Evolutionary conservation across 2,113 vertebrate species (phyloP).

Genomic region (Opisthocomus hoazin): DNA sequence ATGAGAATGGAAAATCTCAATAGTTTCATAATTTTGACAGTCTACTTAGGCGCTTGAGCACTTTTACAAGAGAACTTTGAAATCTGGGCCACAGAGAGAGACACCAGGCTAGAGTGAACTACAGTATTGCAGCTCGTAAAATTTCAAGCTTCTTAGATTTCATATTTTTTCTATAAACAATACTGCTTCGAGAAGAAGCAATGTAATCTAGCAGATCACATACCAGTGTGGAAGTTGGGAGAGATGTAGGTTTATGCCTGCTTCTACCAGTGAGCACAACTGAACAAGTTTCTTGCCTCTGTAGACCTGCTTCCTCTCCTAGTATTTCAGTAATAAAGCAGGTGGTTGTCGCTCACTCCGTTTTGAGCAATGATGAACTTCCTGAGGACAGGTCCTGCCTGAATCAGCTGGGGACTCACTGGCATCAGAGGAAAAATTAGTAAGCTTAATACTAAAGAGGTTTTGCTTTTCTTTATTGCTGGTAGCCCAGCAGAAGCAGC

Average conservation of each 20-base stretch:
- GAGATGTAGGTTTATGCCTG: neutral
- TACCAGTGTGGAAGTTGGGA: neutral
- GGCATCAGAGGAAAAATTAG: neutral
- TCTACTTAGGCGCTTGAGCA: neutral
- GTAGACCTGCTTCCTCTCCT: neutral
- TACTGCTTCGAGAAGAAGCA: rapidly evolving
- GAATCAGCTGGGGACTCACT: neutral
- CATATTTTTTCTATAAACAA: neutral
- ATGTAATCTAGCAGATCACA: neutral
- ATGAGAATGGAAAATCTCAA: neutral
- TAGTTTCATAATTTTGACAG: neutral
- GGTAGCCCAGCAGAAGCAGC: neutral
- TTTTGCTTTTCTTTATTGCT: neutral
- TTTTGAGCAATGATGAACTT: neutral
- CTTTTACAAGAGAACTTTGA: neutral
- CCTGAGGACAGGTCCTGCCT: neutral
- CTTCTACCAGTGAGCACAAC: neutral
- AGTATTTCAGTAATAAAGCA: neutral
- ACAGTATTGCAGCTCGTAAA: neutral
- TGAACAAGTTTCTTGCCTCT: neutral
- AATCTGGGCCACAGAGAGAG: neutral
- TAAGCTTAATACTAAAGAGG: neutral
- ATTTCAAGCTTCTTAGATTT: neutral
- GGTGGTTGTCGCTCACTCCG: neutral
- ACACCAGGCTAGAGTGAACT: neutral